These are phyloP conservation scores for Drosophila mauritiana DNA, from an alignment of 1,140 invertebrate genomes.

Conservation along the genomic window DNA sequence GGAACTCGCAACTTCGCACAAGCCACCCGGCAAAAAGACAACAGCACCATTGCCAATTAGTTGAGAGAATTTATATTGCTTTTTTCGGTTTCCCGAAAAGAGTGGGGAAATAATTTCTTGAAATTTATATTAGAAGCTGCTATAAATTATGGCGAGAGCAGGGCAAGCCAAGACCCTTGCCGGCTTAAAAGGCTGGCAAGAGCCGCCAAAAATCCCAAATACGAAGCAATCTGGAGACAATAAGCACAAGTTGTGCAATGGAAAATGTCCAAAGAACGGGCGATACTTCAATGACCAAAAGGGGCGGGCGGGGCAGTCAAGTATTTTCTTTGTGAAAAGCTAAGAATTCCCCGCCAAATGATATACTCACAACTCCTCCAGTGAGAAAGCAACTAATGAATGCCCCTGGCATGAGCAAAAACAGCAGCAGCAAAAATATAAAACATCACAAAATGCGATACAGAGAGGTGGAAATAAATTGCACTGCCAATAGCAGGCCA, in stretches of 20 bases:
- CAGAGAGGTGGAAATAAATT: conserved; percentile 29
- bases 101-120: conserved; percentile 59
- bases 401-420: conserved; percentile 35
- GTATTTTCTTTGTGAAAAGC: conserved; percentile 37
- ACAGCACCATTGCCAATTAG: conserved; percentile 70
- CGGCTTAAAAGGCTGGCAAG: conserved; percentile 33
- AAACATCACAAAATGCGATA: conserved; percentile 7
- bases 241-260: conserved; percentile 68
- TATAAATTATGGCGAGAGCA: conserved; percentile 64
- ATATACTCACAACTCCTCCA: conserved; percentile 34
- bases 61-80: conserved; percentile 79
- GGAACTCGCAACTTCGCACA: conserved; percentile 30
- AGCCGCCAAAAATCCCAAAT: conserved; percentile 14
- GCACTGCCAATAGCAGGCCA: conserved; percentile 55
- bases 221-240: conserved; percentile 58
- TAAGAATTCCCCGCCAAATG: conserved; percentile 28
- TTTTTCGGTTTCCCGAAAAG: conserved; percentile 36
- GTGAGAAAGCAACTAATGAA: conserved; percentile 36
- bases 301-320: conserved; percentile 1
- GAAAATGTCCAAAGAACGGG: conserved; percentile 41
- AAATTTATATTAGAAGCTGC: conserved; percentile 77
- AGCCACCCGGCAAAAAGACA: conserved; percentile 17
- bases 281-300: conserved; percentile 5
- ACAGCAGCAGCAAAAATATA: conserved; percentile 26
- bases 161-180: conserved; percentile 11